Conservation (phyloP, 2,113 vertebrate species). For the Sturnus vulgaris region DNA sequence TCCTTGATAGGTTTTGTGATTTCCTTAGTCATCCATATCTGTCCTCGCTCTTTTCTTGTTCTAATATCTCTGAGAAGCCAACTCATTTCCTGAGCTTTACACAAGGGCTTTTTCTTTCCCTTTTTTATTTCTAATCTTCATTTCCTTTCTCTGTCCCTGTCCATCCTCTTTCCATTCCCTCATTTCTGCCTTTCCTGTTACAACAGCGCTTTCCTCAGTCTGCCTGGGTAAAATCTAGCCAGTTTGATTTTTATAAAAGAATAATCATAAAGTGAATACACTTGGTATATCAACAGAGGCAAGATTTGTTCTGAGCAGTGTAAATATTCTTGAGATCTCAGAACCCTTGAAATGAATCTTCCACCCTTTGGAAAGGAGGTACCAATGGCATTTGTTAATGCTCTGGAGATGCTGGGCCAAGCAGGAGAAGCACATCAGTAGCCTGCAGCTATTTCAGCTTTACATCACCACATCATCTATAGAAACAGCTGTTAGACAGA, state of each 20-base stretch:
- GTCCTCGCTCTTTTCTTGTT: neutral
- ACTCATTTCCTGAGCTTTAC: conserved; percentile 61
- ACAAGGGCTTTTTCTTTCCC: neutral
- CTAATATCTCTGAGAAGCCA: conserved; percentile 12
- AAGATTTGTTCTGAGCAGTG: neutral
- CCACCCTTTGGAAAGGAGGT: neutral
- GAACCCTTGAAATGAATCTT: conserved; percentile 9
- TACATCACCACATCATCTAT: neutral
- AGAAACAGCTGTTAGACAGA: neutral
- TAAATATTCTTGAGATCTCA: conserved; percentile 3
- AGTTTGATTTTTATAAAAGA: neutral
- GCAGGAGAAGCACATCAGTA: neutral
- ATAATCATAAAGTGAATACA: neutral
- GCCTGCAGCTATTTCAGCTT: neutral
- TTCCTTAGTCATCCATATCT: conserved; percentile 39
- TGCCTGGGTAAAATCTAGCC: neutral
- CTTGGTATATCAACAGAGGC: neutral
- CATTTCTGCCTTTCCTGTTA: neutral
- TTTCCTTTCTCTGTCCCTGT: conserved; percentile 29
- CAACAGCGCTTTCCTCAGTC: neutral
- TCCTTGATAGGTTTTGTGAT: conserved; percentile 10
- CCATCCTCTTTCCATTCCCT: neutral
- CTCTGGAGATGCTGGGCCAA: neutral
- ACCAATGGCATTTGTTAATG: neutral
- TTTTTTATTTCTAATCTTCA: conserved; percentile 42